phyloP scores from a whole-genome alignment of 2,888 invertebrate genomes.

The Petrolisthes cinctipes region DNA sequence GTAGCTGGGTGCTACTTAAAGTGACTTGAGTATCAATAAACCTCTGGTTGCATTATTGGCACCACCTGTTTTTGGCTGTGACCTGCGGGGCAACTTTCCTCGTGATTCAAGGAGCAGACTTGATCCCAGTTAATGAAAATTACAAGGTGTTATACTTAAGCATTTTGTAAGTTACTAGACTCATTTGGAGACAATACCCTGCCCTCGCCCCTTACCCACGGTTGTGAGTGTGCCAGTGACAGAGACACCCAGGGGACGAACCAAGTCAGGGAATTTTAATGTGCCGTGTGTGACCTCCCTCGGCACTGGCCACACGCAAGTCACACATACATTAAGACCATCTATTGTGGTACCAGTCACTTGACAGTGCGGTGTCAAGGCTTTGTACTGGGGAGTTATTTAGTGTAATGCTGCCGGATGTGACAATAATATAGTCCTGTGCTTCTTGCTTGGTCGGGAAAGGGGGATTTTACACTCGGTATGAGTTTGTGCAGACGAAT shows the following conservation, averaged over 20 bases:
- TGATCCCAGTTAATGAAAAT: constrained; percentile 24
- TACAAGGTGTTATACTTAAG: constrained; percentile 31
- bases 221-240: constrained; percentile 1
- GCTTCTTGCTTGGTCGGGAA: too few species aligned
- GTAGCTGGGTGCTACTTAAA: neutral
- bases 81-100: constrained; percentile 46
- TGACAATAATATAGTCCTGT: too few species aligned
- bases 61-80: constrained; percentile 54
- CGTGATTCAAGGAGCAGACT: constrained; percentile 19
- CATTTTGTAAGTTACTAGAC: neutral
- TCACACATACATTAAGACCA: neutral
- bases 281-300: neutral
- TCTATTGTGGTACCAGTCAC: too few species aligned
- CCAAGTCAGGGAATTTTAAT: constrained; percentile 2
- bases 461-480: too few species aligned
- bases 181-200: neutral
- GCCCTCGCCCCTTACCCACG: constrained; percentile 6
- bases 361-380: too few species aligned
- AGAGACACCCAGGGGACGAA: neutral
- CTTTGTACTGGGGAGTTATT: too few species aligned
- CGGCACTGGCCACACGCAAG: neutral
- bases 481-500: too few species aligned
- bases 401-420: too few species aligned
- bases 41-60: constrained; percentile 47
- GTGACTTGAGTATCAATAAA: constrained; percentile 29